Evolutionary conservation across 2,888 invertebrate species (phyloP), one percentile per base, ranked within the genome.

Genomic region (Encarsia formosa): DNA sequence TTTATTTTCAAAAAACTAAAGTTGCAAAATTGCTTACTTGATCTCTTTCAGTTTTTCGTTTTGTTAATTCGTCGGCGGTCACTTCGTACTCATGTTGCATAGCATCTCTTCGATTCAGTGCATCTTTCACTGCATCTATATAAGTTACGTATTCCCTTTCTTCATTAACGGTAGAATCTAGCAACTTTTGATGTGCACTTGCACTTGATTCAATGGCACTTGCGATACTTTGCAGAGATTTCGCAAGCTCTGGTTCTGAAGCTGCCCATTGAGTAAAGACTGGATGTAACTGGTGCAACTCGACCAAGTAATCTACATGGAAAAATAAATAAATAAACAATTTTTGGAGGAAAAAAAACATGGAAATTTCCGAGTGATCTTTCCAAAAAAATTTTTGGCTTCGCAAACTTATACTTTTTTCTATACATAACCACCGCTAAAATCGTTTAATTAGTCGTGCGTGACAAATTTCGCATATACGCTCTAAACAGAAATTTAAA

Each of bases 81-180:
- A 76, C 71, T 65, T 86, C 85, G 64, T 84, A 85, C 49, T 81
- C 78, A 57, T 78, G 79, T 65, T 86, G 85, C 64, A 82, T 80
- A 1, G 78, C 75, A 63, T 86, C 86, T 26, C 86, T 71, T 54
- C 83, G 78, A 45, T 77, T 73, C 29, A 86, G 65, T 15, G 83
- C 82, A 61, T 82, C 83, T 71, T 84, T 83, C 5, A 85, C 82
- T 32, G 84, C 82, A 59, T 86, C 85, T 41, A 84, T 76, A 63
- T 85, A 86, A 46, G 81, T 74, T 20, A 83, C 71, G 64, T 86
- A 86, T 64, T 86, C 86, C 62, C 77, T 75, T 59, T 79, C 75
- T 5, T 79, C 78, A 59, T 73, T 75, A 2, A 74, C 70, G 38
- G 77, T 65, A 13, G 69, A 69, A 47, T 72, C 73, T 19, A 79